phyloP scores from a whole-genome alignment of 2,888 invertebrate species.

The Drosophila mimetica region DNA sequence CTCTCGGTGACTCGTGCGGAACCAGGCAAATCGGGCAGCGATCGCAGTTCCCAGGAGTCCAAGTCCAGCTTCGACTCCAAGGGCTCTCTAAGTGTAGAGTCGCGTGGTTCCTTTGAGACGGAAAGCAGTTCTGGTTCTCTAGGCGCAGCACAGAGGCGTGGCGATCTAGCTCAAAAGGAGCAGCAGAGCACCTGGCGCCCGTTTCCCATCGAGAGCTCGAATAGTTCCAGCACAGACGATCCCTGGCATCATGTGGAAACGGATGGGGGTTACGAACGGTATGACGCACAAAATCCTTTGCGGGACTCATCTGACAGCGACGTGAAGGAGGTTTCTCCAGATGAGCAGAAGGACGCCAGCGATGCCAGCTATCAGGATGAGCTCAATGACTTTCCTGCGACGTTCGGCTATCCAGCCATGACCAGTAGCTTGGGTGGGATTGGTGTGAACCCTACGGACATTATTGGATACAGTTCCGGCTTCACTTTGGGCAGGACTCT shows the following conservation, averaged over 20 bases:
- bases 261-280: slow-evolving; percentile 87
- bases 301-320: slow-evolving; percentile 83
- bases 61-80: slow-evolving; percentile 88
- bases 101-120: slow-evolving; percentile 90
- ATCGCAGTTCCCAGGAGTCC: slow-evolving; percentile 85
- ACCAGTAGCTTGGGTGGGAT: slow-evolving; percentile 85
- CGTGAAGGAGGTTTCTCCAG: slow-evolving; percentile 85
- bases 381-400: slow-evolving; percentile 90
- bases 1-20: slow-evolving; percentile 84
- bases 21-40: slow-evolving; percentile 81
- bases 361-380: slow-evolving; percentile 91
- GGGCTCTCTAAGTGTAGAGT: slow-evolving; percentile 88
- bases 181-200: slow-evolving; percentile 92
- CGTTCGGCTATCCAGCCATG: slow-evolving; percentile 89
- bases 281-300: slow-evolving; percentile 83
- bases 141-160: slow-evolving; percentile 89
- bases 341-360: slow-evolving; percentile 86
- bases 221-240: slow-evolving; percentile 94
- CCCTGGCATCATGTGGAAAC: slow-evolving; percentile 92
- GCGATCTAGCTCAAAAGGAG: slow-evolving; percentile 87
- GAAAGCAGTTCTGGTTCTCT: slow-evolving; percentile 91
- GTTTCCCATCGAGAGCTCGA: slow-evolving; percentile 93
- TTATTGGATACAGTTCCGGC: slow-evolving; percentile 90
- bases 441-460: slow-evolving; percentile 87
- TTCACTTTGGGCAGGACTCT: slow-evolving; percentile 91